Conservation (phyloP, 2,113 vertebrate species). For the Mellivora capensis region DNA sequence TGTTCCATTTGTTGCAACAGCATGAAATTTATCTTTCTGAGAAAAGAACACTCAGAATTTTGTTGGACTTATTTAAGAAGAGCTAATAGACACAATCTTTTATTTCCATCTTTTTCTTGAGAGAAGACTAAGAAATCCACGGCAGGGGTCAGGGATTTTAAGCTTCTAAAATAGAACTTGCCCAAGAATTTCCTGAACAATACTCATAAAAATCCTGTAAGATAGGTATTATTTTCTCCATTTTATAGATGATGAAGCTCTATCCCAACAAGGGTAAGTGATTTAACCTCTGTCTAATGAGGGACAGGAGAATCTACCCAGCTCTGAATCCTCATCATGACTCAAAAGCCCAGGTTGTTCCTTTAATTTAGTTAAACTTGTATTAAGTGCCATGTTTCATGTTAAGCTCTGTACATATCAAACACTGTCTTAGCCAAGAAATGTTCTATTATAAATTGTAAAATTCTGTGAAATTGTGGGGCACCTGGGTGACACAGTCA, state of each 20-base stretch:
- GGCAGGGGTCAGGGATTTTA: neutral
- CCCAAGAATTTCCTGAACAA: neutral
- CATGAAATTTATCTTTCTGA: neutral
- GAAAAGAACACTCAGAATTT: neutral
- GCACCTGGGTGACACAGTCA: neutral
- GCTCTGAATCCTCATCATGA: neutral
- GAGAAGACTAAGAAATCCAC: neutral
- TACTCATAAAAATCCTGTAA: neutral
- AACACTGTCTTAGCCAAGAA: neutral
- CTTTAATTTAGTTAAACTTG: neutral
- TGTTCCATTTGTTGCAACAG: neutral
- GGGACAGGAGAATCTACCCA: neutral
- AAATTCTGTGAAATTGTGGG: neutral
- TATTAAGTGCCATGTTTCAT: neutral
- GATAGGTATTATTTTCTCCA: neutral
- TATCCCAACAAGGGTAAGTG: neutral
- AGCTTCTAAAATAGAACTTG: slow-evolving; percentile 39
- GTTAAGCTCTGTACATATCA: neutral
- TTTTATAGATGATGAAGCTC: neutral
- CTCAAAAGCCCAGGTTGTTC: neutral
- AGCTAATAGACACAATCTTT: neutral
- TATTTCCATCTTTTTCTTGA: neutral
- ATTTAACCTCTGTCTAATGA: neutral
- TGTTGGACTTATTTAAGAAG: neutral
- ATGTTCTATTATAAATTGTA: neutral